Conservation (phyloP, 2,888 invertebrate species). For the Tachina lurida region DNA sequence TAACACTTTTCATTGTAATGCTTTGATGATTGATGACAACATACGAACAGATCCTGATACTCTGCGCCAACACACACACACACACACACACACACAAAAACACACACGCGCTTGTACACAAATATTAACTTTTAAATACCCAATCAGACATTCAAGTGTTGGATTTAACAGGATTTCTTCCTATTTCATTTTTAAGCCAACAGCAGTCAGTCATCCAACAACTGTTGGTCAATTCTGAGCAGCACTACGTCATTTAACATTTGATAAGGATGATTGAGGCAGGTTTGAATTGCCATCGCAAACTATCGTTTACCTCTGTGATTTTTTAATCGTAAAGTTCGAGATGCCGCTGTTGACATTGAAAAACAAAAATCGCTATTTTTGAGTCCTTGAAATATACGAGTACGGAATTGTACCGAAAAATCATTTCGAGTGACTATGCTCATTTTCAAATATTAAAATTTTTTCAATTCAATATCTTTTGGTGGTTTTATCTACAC, state of each 20-base stretch:
- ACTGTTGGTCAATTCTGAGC: conserved; percentile 56
- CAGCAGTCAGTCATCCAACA: conserved; percentile 67
- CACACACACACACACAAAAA: conserved; percentile 38
- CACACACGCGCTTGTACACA: conserved; percentile 3
- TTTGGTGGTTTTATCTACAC: not conserved
- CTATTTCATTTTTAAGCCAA: conserved; percentile 60
- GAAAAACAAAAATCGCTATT: no score
- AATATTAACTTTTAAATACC: conserved; percentile 39
- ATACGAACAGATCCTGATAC: conserved; percentile 12
- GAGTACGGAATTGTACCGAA: no score
- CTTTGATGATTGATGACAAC: conserved; percentile 72
- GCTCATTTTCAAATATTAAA: no score
- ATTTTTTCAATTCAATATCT: no score
- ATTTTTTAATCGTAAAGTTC: no score
- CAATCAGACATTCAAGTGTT: conserved; percentile 57
- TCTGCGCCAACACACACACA: conserved; percentile 4
- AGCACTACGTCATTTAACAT: conserved; percentile 15
- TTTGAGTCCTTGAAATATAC: no score
- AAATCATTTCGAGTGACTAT: no score
- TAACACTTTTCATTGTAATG: conserved; percentile 78
- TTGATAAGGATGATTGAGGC: not conserved
- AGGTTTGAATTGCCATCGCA: not conserved
- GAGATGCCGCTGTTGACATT: no score
- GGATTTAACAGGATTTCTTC: conserved; percentile 30
- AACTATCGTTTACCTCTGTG: no score